Evolutionary conservation across 2,113 vertebrate species (phyloP), one percentile per base, ranked within the genome.

Genomic region (Anhinga anhinga): DNA sequence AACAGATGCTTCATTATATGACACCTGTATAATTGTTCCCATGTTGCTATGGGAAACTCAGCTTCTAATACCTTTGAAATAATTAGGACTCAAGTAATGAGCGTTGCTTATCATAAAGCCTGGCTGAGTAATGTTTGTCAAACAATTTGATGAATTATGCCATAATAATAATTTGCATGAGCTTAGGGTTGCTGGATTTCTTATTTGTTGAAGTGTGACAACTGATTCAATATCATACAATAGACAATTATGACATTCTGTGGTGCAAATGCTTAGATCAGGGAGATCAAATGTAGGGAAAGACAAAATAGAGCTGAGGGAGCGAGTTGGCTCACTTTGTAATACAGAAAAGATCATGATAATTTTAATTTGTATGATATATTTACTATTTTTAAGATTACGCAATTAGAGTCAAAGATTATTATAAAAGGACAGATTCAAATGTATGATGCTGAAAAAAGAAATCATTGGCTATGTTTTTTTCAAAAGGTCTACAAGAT

Each of bases 11-110:
- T 94, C 49, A 63, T 96, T 77, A 58, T 91, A 65, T 73, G 86
- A 84, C 61, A 95, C 58, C 84, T 93, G 61, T 86, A n/a, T 86
- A 97, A 95, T 59, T 93, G 30, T 91, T 90, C 72, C 59, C 50
- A 77, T 86, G 88, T 93, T 96, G 82, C 76, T 66, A 93, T 8
- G 36, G 78, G 61, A 96, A 94, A 82, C 44, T 44, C 49, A 63
- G 38, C 34, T 90, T 66, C 73, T 82, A 61, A 76, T 56, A 82
- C 9, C n/a, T 95, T 82, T 77, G 55, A 92, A 95, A 84, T 93
- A 93, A 95, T 82, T 86, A 88, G 25, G 16, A 76, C 29, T 93
- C 56, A 80, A 92, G 59, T 36, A 96, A 70, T 72, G 55, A 92
- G 13, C 76, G 20, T 47, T 93, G 23, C 40, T 86, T 92, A 59